A percentile compares a stretch with the other conserved stretches of the same genome.
phyloP scores from a whole-genome alignment of 2,888 invertebrate species.

The Caenorhabditis macrosperma region DNA sequence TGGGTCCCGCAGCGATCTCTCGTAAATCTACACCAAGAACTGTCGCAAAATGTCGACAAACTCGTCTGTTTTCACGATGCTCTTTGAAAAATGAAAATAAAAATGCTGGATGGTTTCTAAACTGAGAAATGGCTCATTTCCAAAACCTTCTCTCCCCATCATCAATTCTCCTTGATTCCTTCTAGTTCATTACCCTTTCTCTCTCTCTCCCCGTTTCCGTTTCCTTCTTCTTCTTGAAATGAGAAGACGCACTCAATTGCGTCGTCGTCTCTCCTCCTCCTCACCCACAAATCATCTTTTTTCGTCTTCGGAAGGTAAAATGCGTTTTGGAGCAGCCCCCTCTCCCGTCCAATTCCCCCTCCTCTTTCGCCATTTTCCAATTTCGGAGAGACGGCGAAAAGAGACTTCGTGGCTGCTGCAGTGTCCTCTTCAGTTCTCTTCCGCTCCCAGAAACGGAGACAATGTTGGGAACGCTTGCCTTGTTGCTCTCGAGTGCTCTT shows the following conservation, averaged over 20 bases:
- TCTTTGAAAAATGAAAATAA: no score
- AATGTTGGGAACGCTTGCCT: constrained; percentile 7
- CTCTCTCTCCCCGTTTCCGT: constrained; percentile 1
- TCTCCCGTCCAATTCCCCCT: no score
- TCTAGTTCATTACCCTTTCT: background rate
- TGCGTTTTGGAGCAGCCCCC: constrained; percentile 28
- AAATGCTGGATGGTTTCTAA: no score
- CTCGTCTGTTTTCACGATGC: no score
- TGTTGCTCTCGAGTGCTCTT: background rate
- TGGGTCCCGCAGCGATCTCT: no score
- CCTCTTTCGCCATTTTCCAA: constrained; percentile 16
- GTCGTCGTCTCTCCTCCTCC: background rate
- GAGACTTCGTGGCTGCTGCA: background rate
- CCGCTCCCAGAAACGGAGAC: background rate
- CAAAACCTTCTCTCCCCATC: no score
- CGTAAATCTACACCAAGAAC: no score
- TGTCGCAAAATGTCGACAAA: no score
- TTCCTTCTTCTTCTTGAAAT: background rate
- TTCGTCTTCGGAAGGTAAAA: constrained; percentile 28
- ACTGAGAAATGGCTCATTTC: no score
- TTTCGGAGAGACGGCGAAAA: background rate
- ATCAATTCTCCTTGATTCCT: background rate
- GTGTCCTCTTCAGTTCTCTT: background rate
- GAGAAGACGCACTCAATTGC: background rate
- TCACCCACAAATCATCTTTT: background rate